These are phyloP conservation scores for Sipha maydis DNA, from an alignment of 2,888 invertebrate species.

Conservation along the genomic window DNA sequence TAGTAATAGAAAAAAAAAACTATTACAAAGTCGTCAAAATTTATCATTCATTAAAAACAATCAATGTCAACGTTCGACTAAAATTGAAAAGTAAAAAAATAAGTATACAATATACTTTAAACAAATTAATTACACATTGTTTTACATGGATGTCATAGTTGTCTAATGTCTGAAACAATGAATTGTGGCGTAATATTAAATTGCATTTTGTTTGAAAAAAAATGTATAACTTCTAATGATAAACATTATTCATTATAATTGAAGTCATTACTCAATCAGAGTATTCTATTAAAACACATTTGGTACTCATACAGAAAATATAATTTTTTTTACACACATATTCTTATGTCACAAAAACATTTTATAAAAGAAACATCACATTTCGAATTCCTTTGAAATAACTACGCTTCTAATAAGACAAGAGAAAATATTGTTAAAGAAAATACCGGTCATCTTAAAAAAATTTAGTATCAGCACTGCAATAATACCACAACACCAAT, in stretches of 20 bases:
- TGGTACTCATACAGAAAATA: constrained; percentile 14
- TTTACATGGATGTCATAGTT: background rate
- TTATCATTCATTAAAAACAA: background rate
- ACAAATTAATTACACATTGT: background rate
- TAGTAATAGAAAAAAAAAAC: no score
- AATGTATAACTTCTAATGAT: constrained; percentile 22
- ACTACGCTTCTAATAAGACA: constrained; percentile 38
- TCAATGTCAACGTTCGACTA: background rate
- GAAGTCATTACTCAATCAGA: constrained; percentile 39
- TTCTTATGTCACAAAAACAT: constrained; percentile 24
- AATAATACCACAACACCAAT: constrained; percentile 48
- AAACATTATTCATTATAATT: constrained; percentile 56
- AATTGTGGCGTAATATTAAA: background rate
- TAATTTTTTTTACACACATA: background rate
- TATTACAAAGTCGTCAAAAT: no score
- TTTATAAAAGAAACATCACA: constrained; percentile 34
- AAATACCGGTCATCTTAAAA: background rate
- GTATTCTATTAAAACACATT: constrained; percentile 50
- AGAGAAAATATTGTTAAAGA: constrained; percentile 40
- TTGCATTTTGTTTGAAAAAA: background rate
- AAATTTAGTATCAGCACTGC: background rate
- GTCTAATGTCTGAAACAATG: background rate
- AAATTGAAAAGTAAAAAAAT: background rate
- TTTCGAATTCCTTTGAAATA: constrained; percentile 47
- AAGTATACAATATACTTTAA: background rate